Evolutionary conservation across 1,140 invertebrate genomes (phyloP), one percentile per base, ranked within the genome.

Genomic region (Diorhabda elongata): DNA sequence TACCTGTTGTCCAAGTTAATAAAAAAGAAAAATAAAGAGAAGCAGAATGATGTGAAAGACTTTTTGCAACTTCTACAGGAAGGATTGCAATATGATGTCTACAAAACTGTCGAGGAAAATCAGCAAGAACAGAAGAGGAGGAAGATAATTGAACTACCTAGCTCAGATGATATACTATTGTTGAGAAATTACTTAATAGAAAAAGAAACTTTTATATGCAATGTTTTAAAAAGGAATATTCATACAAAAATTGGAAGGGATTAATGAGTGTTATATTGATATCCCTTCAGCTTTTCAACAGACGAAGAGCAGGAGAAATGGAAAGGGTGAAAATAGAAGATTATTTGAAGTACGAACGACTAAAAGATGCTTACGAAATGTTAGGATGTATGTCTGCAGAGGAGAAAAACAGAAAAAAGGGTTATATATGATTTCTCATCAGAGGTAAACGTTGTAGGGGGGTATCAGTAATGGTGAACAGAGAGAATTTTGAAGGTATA

Each of bases 21-120:
- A 63, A 63, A 63, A 43, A 7, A 26, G 2, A 63, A 63, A 44
- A 11, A 63, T 2, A 42, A 63, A 63, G 44, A 63, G 44, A 63
- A 43, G 44, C 6, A 9, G 42, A 9, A 63, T 7, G 44, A 45
- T n/a, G 43, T 63, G 7, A 7, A 26, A 43, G 41, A 63, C 9
- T 63, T 63, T 45, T 43, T 44, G 42, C 61, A 63, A 45, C 61
- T 63, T 3, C 11, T 63, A 45, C 41, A 63, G 42, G 61, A 63
- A 9, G 43, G 61, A 5, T 4, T 63, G 6, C 6, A 5, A 47
- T 3, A 63, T 63, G 61, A 45, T 44, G 44, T 63, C 2, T 63
- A 63, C 44, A 45, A 63, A 63, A 63, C 61, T 42, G 61, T 63
- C 6, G 8, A 7, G 41, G 61, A 63, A 45, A 63, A 63, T 63